Conservation (phyloP, 2,888 invertebrate species). For the Epinotia ramella region DNA sequence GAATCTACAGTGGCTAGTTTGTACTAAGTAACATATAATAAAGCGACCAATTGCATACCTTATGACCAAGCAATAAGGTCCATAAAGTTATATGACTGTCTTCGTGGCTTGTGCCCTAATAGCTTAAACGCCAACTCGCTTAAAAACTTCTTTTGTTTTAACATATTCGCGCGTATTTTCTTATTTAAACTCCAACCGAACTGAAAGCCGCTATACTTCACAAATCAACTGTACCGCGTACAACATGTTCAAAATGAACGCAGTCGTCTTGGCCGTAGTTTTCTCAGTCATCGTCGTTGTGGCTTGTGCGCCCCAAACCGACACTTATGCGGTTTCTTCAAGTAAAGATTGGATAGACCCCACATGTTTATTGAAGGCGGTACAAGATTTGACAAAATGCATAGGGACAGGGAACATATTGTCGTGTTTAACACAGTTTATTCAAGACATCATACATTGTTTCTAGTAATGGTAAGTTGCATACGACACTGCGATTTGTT, state of each 20-base stretch:
- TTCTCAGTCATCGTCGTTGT: neutral
- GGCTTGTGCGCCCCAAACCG: neutral
- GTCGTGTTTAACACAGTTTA: neutral
- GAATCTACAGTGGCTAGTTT: neutral
- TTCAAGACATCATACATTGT: neutral
- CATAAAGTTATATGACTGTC: neutral
- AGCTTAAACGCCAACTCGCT: neutral
- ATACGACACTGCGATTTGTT: too few relatives aligned
- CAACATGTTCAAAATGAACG: conserved; percentile 1
- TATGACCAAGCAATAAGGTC: neutral
- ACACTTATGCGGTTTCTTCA: neutral
- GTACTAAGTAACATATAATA: neutral
- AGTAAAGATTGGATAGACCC: neutral
- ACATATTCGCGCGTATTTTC: too few relatives aligned
- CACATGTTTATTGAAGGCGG: neutral
- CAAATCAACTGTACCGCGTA: neutral
- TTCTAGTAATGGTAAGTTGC: neutral
- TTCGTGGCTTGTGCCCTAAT: neutral
- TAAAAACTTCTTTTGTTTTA: neutral
- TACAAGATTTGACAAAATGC: neutral
- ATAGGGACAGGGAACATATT: neutral
- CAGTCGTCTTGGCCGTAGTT: neutral
- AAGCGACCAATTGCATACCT: neutral
- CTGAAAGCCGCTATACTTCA: neutral
- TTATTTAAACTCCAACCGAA: neutral